Evolutionary conservation across 2,888 invertebrate species (phyloP).

Genomic region (Acronicta leporina): DNA sequence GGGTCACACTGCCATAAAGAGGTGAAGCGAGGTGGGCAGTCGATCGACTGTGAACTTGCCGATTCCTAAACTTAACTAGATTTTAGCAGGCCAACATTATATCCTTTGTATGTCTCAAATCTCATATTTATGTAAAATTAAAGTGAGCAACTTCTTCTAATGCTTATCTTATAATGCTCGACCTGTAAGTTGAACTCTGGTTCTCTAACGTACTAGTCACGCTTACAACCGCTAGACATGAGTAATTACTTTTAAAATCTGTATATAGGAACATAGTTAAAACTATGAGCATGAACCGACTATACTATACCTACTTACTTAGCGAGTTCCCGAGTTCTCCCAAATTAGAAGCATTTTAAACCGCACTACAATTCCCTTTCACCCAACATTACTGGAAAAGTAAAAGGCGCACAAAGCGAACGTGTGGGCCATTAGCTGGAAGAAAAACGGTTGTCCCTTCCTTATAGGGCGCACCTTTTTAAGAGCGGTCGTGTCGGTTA

Average conservation of each 20-base stretch:
- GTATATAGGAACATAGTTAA: too few relatives aligned
- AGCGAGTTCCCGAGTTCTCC: background rate
- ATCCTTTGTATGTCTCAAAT: background rate
- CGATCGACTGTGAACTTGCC: conserved; percentile 69
- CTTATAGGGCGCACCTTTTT: conserved; percentile 56
- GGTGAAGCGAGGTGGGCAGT: conserved; percentile 79
- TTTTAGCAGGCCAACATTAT: background rate
- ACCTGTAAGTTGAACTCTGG: too few relatives aligned
- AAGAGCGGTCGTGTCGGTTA: conserved; percentile 73
- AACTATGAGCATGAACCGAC: too few relatives aligned
- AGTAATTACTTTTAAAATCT: too few relatives aligned
- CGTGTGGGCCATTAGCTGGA: conserved; percentile 57
- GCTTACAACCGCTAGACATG: too few relatives aligned
- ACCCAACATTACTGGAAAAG: conserved; percentile 24
- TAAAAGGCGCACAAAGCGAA: conserved; percentile 35
- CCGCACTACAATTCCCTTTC: conserved; percentile 18
- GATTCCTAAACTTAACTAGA: conserved; percentile 11
- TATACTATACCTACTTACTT: too few relatives aligned
- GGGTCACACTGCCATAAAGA: conserved; percentile 78
- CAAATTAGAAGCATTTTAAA: conserved; percentile 14
- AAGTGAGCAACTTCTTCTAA: too few relatives aligned
- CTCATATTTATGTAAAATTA: too few relatives aligned
- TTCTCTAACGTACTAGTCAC: too few relatives aligned
- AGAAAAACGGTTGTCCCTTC: conserved; percentile 66
- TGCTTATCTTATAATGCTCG: too few relatives aligned